Evolutionary conservation across 2,888 invertebrate genomes (phyloP), one percentile per base, ranked within the genome.

Genomic region (Zaprionus obscuricornis): DNA sequence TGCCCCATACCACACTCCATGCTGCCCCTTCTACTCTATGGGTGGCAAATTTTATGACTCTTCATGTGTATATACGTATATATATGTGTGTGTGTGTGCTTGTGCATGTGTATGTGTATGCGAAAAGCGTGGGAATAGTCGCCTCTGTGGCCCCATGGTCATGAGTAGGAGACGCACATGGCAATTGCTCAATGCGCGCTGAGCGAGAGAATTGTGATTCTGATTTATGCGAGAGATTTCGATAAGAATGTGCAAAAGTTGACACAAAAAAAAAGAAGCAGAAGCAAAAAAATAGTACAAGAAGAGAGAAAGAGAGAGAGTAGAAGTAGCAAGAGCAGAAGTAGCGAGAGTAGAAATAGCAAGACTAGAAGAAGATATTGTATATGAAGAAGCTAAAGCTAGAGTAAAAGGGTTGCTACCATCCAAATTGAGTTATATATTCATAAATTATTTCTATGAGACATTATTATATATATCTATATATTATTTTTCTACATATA

Each of bases 91-190:
- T 24, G 6, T 13, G 4, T 34, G 34, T 31, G 47, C 54, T 17
- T 45, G 45, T 65, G 66, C 45, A 5, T 27, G 13, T 1, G 39
- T 13, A 7, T 10, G 14, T 24, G 37, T 26, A 39, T 27, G 51
- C n/a, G n/a, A 67, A 74, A 74, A 68, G 74, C 83, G 78, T 79
- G 78, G 78, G 78, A 78, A 78, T 49, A 65, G 79, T 63, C 59
- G 62, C 57, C 46, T 43, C 40, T 55, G 55, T 54, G 66, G 55
- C 66, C 40, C 51, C 58, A 46, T 50, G 59, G 54, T 49, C 56
- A 59, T 14, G 16, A 36, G 8, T 18, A n/a, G 46, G 57, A 51
- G 59, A 33, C 22, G 16, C 13, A 13, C 66, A 40, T 31, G 22
- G 54, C 63, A 16, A 60, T 54, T 54, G 57, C 63, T 66, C 56